Conservation (phyloP, 2,888 invertebrate species). For the Tenthredo notha region DNA sequence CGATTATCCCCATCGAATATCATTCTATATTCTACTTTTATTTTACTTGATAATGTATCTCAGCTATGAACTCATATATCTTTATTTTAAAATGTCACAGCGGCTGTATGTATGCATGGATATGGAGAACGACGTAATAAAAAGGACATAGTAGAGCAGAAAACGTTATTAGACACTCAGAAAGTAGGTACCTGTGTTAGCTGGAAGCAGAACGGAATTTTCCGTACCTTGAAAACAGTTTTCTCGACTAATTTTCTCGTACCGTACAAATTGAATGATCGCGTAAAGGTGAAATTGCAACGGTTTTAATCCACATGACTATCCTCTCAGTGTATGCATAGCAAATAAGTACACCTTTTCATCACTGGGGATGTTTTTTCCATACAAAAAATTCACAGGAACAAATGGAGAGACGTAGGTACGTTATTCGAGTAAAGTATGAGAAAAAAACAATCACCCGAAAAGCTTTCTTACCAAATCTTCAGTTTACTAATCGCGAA, state of each 20-base stretch:
- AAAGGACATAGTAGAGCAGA: constrained; percentile 3
- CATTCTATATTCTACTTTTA: not conserved
- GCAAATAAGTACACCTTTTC: constrained; percentile 16
- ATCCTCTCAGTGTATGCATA: not conserved
- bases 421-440: not conserved
- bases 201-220: constrained; percentile 8
- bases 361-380: not conserved
- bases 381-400: not conserved
- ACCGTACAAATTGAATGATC: constrained; percentile 32
- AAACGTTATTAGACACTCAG: constrained; percentile 24
- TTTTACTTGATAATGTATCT: constrained; percentile 2
- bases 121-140: constrained; percentile 20
- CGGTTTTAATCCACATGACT: constrained; percentile 9
- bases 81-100: not conserved
- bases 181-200: not conserved
- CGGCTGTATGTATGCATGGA: constrained; percentile 3
- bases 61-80: not conserved
- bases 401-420: not conserved
- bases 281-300: constrained; percentile 36
- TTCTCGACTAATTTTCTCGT: constrained; percentile 39
- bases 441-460: not conserved
- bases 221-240: constrained; percentile 16
- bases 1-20: not conserved
- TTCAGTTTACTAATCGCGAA: not conserved
- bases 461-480: not conserved